phyloP scores from a whole-genome alignment of 2,113 vertebrate species.

The Pedetes capensis region DNA sequence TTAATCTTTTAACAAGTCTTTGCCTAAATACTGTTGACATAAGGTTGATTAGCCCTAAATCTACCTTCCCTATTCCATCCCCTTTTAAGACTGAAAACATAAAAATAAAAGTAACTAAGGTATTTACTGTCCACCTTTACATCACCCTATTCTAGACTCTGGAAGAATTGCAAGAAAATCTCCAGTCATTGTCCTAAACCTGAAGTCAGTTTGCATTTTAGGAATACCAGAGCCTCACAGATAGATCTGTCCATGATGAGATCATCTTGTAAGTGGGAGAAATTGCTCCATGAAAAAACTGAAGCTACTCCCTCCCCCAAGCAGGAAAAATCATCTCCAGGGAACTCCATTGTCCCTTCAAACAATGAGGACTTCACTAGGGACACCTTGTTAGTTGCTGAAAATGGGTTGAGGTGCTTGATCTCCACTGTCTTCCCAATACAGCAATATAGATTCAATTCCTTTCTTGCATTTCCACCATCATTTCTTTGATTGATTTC shows the following conservation, averaged over 20 bases:
- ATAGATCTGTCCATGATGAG: neutral
- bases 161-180: neutral
- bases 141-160: neutral
- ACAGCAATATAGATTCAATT: neutral
- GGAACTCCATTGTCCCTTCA: neutral
- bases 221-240: too few species aligned
- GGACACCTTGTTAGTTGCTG: neutral
- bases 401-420: neutral
- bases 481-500: neutral
- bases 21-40: neutral
- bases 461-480: neutral
- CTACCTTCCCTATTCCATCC: neutral
- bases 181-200: neutral
- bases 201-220: neutral
- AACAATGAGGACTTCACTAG: too few species aligned
- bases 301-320: too few species aligned
- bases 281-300: neutral
- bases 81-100: neutral
- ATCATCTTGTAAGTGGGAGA: neutral
- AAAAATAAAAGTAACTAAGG: neutral
- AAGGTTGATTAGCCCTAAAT: neutral
- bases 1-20: neutral
- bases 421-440: neutral
- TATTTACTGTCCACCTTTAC: neutral
- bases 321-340: neutral